phyloP scores from a whole-genome alignment of 2,113 vertebrate genomes.

The Alaudala cheleensis region DNA sequence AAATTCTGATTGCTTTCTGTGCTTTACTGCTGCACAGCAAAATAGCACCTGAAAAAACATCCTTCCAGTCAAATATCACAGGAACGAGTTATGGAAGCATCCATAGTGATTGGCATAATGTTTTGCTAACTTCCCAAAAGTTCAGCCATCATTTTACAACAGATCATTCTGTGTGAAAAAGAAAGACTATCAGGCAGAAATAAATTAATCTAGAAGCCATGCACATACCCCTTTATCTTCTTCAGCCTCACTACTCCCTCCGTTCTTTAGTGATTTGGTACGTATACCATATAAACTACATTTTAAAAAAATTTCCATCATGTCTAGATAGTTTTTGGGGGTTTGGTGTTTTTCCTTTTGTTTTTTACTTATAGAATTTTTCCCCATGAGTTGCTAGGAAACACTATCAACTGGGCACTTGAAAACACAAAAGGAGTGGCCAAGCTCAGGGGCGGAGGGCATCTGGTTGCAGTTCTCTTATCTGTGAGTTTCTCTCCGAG shows the following conservation, averaged over 20 bases:
- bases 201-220: background rate
- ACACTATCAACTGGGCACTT: background rate
- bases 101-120: background rate
- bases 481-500: no score
- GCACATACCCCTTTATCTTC: background rate
- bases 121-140: background rate
- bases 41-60: background rate
- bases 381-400: background rate
- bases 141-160: background rate
- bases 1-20: background rate
- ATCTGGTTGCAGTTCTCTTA: background rate
- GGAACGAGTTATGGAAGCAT: background rate
- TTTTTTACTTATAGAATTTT: background rate
- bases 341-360: background rate
- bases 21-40: background rate
- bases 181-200: background rate
- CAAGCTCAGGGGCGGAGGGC: background rate
- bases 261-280: background rate
- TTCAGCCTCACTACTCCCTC: background rate
- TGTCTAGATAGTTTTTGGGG: background rate
- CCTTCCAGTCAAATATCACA: background rate
- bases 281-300: background rate
- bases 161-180: background rate
- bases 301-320: background rate
- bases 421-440: background rate